A percentile compares a stretch with the other conserved stretches of the same genome.
Conservation (phyloP, 2,113 vertebrate species). For the Xenopus borealis region DNA sequence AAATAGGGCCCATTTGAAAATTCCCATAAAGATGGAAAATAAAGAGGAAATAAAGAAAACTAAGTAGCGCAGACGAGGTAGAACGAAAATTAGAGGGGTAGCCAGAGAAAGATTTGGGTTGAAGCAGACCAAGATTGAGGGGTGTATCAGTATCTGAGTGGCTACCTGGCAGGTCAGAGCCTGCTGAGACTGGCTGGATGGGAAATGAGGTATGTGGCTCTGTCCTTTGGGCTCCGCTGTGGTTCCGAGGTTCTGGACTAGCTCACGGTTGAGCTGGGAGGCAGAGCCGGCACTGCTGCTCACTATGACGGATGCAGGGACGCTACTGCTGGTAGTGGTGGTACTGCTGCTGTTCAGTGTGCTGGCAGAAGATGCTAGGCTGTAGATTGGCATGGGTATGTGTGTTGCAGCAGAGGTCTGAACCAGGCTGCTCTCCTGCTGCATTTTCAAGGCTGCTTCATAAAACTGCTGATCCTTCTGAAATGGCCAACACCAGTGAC, state of each 20-base stretch:
- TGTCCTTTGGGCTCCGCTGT: constrained; percentile 49
- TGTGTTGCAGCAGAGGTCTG: constrained; percentile 64
- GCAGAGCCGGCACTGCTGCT: constrained; percentile 72
- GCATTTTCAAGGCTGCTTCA: constrained; percentile 50
- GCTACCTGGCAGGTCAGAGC: constrained; percentile 80
- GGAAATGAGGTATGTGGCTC: constrained; percentile 59
- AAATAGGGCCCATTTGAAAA: too few species aligned
- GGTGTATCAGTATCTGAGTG: constrained; percentile 54
- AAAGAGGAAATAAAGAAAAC: background rate
- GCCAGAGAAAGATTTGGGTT: constrained; percentile 52
- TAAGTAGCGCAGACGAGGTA: constrained; percentile 20
- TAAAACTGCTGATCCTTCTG: constrained; percentile 70
- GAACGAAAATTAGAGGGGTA: constrained; percentile 43
- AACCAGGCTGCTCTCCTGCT: constrained; percentile 63
- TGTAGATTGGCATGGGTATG: constrained; percentile 56
- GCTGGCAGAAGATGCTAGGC: constrained; percentile 51
- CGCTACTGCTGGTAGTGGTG: constrained; percentile 66
- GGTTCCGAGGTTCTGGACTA: constrained; percentile 65
- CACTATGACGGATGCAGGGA: constrained; percentile 88
- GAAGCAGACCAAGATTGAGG: constrained; percentile 66
- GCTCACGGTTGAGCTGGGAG: constrained; percentile 52
- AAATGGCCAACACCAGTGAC: constrained; percentile 60
- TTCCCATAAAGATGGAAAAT: background rate
- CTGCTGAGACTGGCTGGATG: constrained; percentile 70
- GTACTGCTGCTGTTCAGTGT: constrained; percentile 43